Evolutionary conservation across 2,797 vertebrate species (phyloP), one percentile per base, ranked within the genome.

Genomic region (Sparidentex hasta): DNA sequence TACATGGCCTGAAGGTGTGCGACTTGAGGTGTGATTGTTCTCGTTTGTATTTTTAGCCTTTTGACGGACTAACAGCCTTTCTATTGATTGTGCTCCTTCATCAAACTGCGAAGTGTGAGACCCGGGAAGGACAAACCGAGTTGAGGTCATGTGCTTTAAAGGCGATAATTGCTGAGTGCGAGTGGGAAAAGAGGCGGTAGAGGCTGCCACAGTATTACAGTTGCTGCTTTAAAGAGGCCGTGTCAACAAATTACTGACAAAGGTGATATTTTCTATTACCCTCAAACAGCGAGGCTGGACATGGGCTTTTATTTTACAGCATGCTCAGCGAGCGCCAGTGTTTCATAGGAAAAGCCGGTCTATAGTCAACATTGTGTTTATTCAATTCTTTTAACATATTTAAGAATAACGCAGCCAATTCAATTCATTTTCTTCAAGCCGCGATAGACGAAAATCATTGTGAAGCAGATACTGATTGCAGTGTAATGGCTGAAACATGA

Each of bases 71-170:
- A 29, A 64, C 58, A 43, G 7, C 46, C 17, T 44, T 21, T 70
- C 27, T 44, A 25, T 16, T 1, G 9, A 64, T 23, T n/a, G 33
- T 46, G 65, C 18, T 8, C 33, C 17, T 50, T 12, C 3, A 61
- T 38, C 4, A 1, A 62, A n/a, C n/a, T 47, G 23, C 25, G 18
- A 23, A 41, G 25, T 43, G 58, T 54, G 27, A 16, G 64, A 29
- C 14, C 20, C 5, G 18, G 23, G 20, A 55, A 25, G 20, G 47
- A 48, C 1, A 33, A n/a, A 58, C 12, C 33, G 23, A 76, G 38
- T 3, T 18, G 11, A 48, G 58, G 47, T 75, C 64, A 61, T 54
- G 55, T 55, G 11, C 33, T 64, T 41, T 62, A 47, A 52, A 58
- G 23, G 33, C 12, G 16, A 58, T 16, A 68, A 67, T 63, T 67